Evolutionary conservation across 1,140 invertebrate genomes (phyloP).

Genomic region (Pachyrhynchus sulphureomaculatus): DNA sequence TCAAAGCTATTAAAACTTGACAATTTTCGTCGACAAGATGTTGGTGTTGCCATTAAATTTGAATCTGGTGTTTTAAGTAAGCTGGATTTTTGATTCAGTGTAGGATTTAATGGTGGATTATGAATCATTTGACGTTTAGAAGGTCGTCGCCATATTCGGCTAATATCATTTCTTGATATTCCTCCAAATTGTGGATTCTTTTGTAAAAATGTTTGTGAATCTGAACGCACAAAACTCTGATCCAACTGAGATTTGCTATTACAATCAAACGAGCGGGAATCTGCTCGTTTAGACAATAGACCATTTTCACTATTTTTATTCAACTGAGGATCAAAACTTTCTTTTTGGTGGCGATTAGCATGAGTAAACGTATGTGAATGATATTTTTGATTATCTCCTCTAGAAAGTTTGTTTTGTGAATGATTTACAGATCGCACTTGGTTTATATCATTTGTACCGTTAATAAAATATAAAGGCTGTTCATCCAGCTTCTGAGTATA

Average conservation of each 20-base stretch:
- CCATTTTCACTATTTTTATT: too few species aligned
- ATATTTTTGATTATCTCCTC: background rate
- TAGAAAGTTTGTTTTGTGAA: background rate
- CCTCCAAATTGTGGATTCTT: background rate
- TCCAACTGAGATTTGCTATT: too few species aligned
- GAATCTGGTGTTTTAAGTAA: too few species aligned
- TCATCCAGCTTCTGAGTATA: background rate
- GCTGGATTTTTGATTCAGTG: too few species aligned
- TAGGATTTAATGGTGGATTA: background rate
- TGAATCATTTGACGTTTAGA: background rate
- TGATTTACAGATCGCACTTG: background rate
- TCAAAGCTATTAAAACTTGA: constrained; percentile 1
- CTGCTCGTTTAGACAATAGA: too few species aligned
- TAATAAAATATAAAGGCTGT: background rate
- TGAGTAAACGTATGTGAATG: too few species aligned
- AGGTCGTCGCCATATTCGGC: background rate
- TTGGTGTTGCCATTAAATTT: too few species aligned
- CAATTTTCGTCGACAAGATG: background rate
- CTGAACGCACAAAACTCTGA: too few species aligned
- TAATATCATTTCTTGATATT: background rate
- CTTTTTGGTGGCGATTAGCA: too few species aligned
- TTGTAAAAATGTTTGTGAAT: background rate
- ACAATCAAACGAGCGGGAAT: too few species aligned
- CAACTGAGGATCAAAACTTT: too few species aligned
- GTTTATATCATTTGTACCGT: background rate